Percentiles rank a stretch among this genome's conserved stretches.
Evolutionary conservation across 2,113 vertebrate genomes (phyloP).

Genomic region (Eublepharis macularius): DNA sequence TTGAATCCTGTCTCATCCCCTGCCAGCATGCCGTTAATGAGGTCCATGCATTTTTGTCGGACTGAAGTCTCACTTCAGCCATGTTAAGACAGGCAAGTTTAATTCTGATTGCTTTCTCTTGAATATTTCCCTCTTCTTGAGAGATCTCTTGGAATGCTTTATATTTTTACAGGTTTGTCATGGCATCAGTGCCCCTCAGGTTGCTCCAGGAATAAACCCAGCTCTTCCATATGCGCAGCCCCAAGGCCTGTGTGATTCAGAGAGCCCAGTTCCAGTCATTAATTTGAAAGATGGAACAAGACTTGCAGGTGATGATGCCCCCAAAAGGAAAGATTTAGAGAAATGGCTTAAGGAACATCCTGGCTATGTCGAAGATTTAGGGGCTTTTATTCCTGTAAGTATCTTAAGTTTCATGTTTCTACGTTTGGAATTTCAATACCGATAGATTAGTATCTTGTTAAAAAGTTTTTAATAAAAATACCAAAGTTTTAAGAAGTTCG

Average conservation of each 20-base stretch:
- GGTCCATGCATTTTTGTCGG: not conserved
- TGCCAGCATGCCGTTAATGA: not conserved
- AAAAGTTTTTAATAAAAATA: not conserved
- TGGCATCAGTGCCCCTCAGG: conserved; percentile 82
- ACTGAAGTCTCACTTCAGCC: not conserved
- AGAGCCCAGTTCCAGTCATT: conserved; percentile 94
- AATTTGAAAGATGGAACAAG: conserved; percentile 96
- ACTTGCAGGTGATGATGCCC: conserved; percentile 95
- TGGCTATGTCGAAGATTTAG: conserved; percentile 94
- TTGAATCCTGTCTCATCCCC: not conserved
- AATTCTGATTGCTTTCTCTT: not conserved
- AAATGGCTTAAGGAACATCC: conserved; percentile 95
- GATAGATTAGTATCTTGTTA: not conserved
- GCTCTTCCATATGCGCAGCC: conserved; percentile 70
- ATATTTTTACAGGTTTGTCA: conserved; percentile 78
- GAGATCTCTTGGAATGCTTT: not conserved
- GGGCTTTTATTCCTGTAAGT: conserved; percentile 94
- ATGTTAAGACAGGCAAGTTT: not conserved
- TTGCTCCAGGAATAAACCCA: conserved; percentile 74
- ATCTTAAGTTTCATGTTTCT: conserved; percentile 1
- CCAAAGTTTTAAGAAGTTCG: not conserved
- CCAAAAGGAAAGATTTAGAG: conserved; percentile 90
- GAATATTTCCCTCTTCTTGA: not conserved
- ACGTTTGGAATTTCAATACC: not conserved
- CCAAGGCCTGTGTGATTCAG: conserved; percentile 80